Base-by-base conservation (phyloP, 1,140 invertebrate genomes). In the Drosophila biarmipes region DNA sequence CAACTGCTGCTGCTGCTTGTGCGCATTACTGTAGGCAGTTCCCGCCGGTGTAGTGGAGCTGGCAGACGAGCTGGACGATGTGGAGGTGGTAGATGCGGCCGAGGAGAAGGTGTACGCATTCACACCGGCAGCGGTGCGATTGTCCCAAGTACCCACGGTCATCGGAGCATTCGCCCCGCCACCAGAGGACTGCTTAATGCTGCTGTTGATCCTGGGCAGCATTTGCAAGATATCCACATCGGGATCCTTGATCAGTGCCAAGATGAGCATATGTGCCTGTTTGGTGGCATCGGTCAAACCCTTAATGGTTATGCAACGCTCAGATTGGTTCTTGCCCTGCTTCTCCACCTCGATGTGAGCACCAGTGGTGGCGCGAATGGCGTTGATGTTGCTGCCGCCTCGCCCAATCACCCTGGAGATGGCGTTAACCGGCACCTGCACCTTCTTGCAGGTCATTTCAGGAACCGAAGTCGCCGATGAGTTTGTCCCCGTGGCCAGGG, bases 281-380 rank as follows among this genome's bases (percentile, higher is more conserved):
- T 97, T 96, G 4, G 96, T 98, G 1, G 97, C 96, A 73, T 99
- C 98, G 15, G 95, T 94, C n/a, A 96, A 95, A 48, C 98, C 98
- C 92, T 98, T 98, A 79, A 99, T 98, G 12, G 98, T 98, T 63
- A 99, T 98, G 77, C 96, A 96, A 84, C 98, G 93, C 92, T 99
- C 98, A 29, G 96, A 97, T 92, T 98, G 97, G 11, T 96, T 97
- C 93, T 98, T 98, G 89, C 95, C 96, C 93, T 98, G 97, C 91
- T 99, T 99, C 92, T 99, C 98, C 2, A 99, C 97, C 93, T 99
- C 98, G 87, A 99, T 99, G 90, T 99, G 97, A 5, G 98, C 98
- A 52, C 98, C 97, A 14, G 98, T 99, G 21, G 97, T 96, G 66
- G 96, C 96, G 67, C 98, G 93, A 85, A 99, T 99, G 6, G 98